Evolutionary conservation across 2,888 invertebrate species (phyloP).

Genomic region (Bombyx huttoni): DNA sequence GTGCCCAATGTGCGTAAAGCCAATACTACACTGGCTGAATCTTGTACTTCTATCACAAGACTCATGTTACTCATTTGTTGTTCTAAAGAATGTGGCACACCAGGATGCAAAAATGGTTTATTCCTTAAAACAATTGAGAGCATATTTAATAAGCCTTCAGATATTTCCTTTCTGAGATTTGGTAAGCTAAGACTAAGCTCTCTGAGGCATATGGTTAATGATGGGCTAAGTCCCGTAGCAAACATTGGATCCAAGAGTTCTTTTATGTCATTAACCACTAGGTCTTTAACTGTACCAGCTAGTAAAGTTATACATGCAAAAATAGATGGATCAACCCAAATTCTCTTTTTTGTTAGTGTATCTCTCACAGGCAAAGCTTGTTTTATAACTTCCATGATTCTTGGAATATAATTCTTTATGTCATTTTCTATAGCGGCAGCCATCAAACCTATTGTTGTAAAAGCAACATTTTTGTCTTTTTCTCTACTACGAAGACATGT

Average conservation of each 20-base stretch:
- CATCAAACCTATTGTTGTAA: conserved; percentile 90
- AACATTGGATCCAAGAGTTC: conserved; percentile 93
- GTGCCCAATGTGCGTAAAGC: conserved; percentile 93
- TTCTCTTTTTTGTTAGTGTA: conserved; percentile 81
- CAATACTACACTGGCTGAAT: conserved; percentile 88
- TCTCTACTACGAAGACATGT: conserved; percentile 84
- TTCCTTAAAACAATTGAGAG: conserved; percentile 92
- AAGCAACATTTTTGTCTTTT: conserved; percentile 89
- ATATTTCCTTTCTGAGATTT: conserved; percentile 88
- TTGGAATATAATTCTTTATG: conserved; percentile 83
- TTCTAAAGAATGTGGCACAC: conserved; percentile 78
- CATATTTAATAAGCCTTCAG: conserved; percentile 92
- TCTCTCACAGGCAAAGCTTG: conserved; percentile 84
- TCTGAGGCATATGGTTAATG: conserved; percentile 90
- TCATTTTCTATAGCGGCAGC: conserved; percentile 89
- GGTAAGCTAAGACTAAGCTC: conserved; percentile 93
- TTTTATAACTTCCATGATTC: conserved; percentile 88
- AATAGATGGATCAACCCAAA: conserved; percentile 86
- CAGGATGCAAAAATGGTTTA: conserved; percentile 85
- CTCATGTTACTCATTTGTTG: conserved; percentile 62
- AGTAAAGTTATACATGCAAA: conserved; percentile 94
- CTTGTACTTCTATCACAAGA: conserved; percentile 72
- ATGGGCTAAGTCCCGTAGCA: conserved; percentile 90
- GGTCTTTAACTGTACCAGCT: conserved; percentile 87
- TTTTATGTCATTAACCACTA: conserved; percentile 83